A percentile compares a stretch with the other conserved stretches of the same genome.
Evolutionary conservation across 2,113 vertebrate genomes (phyloP).

Genomic region (Loxodonta africana): DNA sequence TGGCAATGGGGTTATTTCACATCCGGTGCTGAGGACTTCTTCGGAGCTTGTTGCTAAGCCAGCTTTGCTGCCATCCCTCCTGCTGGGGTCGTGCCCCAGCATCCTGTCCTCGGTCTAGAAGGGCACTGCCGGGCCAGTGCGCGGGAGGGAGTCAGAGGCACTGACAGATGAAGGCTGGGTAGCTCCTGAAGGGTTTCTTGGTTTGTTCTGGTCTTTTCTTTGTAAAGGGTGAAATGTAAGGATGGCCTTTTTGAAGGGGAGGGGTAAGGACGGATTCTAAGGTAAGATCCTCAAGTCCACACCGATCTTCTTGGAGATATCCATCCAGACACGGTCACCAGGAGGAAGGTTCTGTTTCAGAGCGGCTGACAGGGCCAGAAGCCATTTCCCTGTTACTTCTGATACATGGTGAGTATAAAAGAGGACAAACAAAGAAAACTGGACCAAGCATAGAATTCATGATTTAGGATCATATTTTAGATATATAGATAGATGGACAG

Average conservation of each 20-base stretch:
- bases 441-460: not conserved
- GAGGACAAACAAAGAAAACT: not conserved
- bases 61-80: not conserved
- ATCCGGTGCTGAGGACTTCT: not conserved
- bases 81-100: not conserved
- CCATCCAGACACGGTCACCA: not conserved
- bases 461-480: not conserved
- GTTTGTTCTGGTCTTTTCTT: not conserved
- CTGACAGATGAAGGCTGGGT: not conserved
- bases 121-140: not conserved
- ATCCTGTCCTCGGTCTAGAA: not conserved
- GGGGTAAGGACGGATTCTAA: not conserved
- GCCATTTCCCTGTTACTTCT: not conserved
- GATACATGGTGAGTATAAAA: not conserved
- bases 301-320: not conserved
- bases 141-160: not conserved
- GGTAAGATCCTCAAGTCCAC: not conserved
- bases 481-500: too few species aligned
- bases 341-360: not conserved
- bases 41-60: not conserved
- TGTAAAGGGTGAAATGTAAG: constrained; percentile 1
- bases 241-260: not conserved
- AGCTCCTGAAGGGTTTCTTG: not conserved
- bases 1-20: not conserved
- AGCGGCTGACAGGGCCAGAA: not conserved